Conservation (phyloP, 2,113 vertebrate genomes). For the Ursus arctos region DNA sequence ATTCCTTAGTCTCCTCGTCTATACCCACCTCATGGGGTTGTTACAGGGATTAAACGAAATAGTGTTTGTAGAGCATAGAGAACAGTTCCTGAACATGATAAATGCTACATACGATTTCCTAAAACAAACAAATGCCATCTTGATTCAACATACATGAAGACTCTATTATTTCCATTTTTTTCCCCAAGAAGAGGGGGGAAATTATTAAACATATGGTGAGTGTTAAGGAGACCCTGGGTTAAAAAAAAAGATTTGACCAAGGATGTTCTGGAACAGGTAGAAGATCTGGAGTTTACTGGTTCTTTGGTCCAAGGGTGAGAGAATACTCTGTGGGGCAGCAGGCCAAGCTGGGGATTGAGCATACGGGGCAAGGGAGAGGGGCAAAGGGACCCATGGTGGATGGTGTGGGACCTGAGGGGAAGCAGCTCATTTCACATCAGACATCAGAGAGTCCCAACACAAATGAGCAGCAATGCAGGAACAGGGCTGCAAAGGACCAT, state of each 20-base stretch:
- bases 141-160: background rate
- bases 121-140: background rate
- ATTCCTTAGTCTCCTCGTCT: background rate
- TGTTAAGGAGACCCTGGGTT: background rate
- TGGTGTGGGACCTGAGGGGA: too few relatives aligned
- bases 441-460: background rate
- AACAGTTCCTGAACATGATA: background rate
- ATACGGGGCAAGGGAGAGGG: background rate
- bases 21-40: background rate
- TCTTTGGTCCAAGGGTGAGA: background rate
- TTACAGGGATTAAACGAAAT: background rate
- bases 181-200: background rate
- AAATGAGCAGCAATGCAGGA: background rate
- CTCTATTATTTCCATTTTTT: background rate
- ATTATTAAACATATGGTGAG: background rate
- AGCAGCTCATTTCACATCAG: background rate
- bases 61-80: background rate
- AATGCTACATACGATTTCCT: background rate
- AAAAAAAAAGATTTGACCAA: background rate
- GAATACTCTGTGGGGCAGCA: background rate
- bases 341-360: background rate
- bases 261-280: background rate
- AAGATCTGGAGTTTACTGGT: background rate
- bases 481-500: background rate
- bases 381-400: background rate